These are phyloP conservation scores for Fissipunctia ypsillon DNA, from an alignment of 2,888 invertebrate genomes.

Conservation along the genomic window DNA sequence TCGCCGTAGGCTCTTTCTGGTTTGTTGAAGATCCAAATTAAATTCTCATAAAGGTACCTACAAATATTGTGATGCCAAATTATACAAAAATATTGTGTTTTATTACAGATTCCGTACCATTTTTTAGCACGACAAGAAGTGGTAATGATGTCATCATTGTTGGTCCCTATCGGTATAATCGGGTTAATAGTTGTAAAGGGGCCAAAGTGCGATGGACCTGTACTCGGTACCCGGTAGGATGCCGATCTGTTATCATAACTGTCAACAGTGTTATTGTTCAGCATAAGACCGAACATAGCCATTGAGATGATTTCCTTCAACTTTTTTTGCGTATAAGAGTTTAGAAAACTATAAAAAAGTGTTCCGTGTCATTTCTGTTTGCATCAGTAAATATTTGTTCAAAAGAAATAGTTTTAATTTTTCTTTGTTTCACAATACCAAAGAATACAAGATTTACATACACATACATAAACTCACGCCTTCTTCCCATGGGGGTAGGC, in stretches of 20 bases:
- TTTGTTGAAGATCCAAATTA: neutral
- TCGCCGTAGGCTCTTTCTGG: too few species aligned
- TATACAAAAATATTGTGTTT: neutral
- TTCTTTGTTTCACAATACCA: neutral
- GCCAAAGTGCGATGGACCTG: slow-evolving; percentile 65
- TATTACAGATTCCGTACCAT: slow-evolving; percentile 5
- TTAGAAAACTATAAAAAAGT: neutral
- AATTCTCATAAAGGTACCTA: neutral
- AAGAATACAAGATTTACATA: neutral
- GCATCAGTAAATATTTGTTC: neutral
- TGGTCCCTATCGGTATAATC: slow-evolving; percentile 43
- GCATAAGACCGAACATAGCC: slow-evolving; percentile 18
- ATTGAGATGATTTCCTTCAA: neutral
- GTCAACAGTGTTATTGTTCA: slow-evolving; percentile 22
- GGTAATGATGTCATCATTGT: slow-evolving; percentile 35
- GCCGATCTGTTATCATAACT: slow-evolving; percentile 46
- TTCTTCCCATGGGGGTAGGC: too few species aligned
- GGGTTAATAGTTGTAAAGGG: slow-evolving; percentile 41
- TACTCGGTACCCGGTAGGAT: slow-evolving; percentile 29
- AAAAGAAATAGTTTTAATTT: neutral
- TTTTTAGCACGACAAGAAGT: slow-evolving; percentile 32
- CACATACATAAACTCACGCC: too few species aligned
- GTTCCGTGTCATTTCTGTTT: neutral
- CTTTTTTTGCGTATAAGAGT: neutral
- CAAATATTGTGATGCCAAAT: neutral